Conservation (phyloP, 1,140 invertebrate genomes). For the Drosophila chauvacae region DNA sequence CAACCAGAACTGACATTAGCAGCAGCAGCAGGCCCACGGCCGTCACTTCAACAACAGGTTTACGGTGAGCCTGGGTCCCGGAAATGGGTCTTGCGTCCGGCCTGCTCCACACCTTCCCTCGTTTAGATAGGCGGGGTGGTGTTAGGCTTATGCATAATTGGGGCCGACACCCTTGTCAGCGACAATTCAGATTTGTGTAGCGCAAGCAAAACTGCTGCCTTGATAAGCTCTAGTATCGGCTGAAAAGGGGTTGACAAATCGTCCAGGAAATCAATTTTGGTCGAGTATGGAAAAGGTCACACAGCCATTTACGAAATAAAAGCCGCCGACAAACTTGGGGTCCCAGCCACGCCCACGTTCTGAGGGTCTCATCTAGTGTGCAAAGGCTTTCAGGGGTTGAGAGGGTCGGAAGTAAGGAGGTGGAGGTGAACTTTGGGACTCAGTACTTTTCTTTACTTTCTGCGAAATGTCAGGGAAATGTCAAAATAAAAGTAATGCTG, state of each 20-base stretch:
- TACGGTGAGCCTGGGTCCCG: constrained; percentile 23
- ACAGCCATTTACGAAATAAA: constrained; percentile 77
- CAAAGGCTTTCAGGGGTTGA: constrained; percentile 12
- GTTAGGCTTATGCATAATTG: constrained; percentile 70
- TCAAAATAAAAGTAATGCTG: constrained; percentile 83
- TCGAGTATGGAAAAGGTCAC: constrained; percentile 66
- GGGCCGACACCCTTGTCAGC: constrained; percentile 75
- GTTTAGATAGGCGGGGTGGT: constrained; percentile 3
- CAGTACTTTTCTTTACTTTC: constrained; percentile 62
- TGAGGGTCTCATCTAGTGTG: constrained; percentile 54
- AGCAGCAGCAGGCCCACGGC: constrained; percentile 1
- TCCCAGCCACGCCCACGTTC: constrained; percentile 50
- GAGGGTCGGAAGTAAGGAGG: not conserved
- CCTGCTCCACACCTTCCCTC: not conserved
- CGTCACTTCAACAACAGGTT: constrained; percentile 66
- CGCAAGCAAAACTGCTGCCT: constrained; percentile 62
- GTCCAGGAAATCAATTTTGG: constrained; percentile 77
- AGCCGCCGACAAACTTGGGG: constrained; percentile 28
- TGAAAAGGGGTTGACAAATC: constrained; percentile 78
- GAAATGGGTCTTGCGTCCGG: constrained; percentile 37
- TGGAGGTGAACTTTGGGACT: constrained; percentile 34
- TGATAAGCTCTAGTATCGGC: constrained; percentile 65
- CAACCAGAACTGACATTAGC: constrained; percentile 22
- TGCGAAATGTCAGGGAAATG: constrained; percentile 79
- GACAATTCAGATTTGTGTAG: constrained; percentile 61